Percentiles rank a stretch among this genome's conserved stretches.
phyloP scores from a whole-genome alignment of 2,113 vertebrate species.

The Leptosomus discolor region DNA sequence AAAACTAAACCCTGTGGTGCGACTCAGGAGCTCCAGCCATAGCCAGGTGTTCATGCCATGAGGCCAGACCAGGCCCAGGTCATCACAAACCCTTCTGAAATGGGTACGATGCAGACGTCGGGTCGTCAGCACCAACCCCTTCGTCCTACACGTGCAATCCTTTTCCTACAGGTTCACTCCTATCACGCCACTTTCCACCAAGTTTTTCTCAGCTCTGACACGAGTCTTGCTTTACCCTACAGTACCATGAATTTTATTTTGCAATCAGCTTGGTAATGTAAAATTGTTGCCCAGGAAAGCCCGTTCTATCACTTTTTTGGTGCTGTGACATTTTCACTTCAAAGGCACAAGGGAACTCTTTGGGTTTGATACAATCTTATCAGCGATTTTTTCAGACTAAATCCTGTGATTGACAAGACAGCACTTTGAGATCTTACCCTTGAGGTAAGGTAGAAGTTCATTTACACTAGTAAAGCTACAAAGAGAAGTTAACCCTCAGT shows the following conservation, averaged over 20 bases:
- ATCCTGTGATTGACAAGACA: background rate
- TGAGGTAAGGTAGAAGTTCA: background rate
- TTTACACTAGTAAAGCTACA: background rate
- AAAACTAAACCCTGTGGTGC: background rate
- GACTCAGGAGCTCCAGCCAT: background rate
- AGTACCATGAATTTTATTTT: background rate
- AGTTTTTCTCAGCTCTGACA: background rate
- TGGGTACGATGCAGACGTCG: accelerated
- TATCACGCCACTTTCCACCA: background rate
- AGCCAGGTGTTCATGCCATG: background rate
- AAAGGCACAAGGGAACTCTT: background rate
- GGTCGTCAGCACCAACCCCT: background rate
- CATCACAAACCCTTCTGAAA: background rate
- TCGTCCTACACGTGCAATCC: too few relatives aligned
- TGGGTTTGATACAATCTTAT: background rate
- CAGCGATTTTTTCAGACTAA: accelerated
- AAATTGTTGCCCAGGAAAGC: background rate
- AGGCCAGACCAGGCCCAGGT: background rate
- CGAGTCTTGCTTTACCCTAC: background rate
- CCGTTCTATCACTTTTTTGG: background rate
- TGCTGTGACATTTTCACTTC: background rate
- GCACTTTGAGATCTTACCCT: background rate
- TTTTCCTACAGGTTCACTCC: background rate
- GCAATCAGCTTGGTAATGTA: background rate
- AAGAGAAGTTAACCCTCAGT: background rate